Base-by-base conservation (phyloP, 1,140 invertebrate species). In the Calliopsis andreniformis region DNA sequence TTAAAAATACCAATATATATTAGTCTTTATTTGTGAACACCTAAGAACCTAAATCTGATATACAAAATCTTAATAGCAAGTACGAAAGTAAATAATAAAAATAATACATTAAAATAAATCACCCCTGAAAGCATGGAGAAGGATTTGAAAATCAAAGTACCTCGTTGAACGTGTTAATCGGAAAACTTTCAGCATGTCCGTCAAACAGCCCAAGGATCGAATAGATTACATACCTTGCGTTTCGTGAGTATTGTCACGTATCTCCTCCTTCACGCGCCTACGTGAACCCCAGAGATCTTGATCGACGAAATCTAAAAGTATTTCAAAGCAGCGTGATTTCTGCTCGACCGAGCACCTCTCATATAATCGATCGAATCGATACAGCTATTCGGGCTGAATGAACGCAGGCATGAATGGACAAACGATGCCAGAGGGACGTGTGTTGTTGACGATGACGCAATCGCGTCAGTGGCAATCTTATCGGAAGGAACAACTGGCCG, bases 341-440 rank as follows among this genome's bases (percentile, higher is more conserved):
- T 35, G n/a, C 43, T 30, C n/a, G 23, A 6, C 28, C 53, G 30
- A 7, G 35, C 25, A 30, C 14, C 2, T 16, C 0, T 55, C 16
- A n/a, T 32, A 70, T 56, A 30, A 10, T 1, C 25, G 53, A 56
- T 28, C 56, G 16, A 61, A 63, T 79, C 66, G 49, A 79, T 71
- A 47, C 56, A 6, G 30, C 55, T 39, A 25, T 18, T 5, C 49
- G 55, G 51, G 23, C 5, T 55, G 66, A 70, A 70, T 63, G 53
- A 68, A 30, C 61, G 14, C 32, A 68, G 55, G 49, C 43, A 64
- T 79, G 84, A 85, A 82, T 84, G 76, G 76, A 78, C 28, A 62
- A 58, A 79, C 3, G 49, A 69, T 56, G 39, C n/a, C 30, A 12
- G 53, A 53, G 35, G 63, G 47, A 63, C 47, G 43, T 47, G 43